Evolutionary conservation across 2,797 vertebrate species (phyloP), one percentile per base, ranked within the genome.

Genomic region (Parotocinclus haroldoi): DNA sequence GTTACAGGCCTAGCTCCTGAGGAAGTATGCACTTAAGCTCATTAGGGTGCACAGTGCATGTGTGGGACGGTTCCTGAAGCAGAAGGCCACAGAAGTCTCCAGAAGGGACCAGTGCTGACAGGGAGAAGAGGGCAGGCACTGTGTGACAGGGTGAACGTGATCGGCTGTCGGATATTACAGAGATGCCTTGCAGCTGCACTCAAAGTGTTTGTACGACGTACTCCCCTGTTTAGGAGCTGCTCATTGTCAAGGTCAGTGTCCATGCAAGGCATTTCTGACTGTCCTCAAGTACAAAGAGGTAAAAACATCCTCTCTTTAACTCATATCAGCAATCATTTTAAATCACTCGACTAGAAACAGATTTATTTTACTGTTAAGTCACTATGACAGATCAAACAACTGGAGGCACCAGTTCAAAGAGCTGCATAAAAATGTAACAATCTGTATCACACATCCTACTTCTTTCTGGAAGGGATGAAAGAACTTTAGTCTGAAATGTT

Each of bases 161-260:
- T 78, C 75, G 80, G 80, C 77, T 89, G 86, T 90, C 86, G 85
- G 83, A 87, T 89, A 85, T 88, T 89, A 88, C 82, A 78, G 78
- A 85, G 88, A 92, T 78, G 87, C 65, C 59, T 80, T 86, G 71
- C 88, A 92, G 91, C 90, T 93, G 90, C 74, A 55, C 58, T n/a
- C 62, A 37, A 54, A 18, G 66, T 69, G 66, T 62, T 36, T 46
- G 37, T 64, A 42, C 36, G 9, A 39, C 55, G 59, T 61, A 63
- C 70, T 72, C 66, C 72, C 42, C 58, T 72, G 71, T 61, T 55
- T 56, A 54, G 27, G 16, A 75, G 38, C 61, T 66, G 66, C 58
- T 72, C 63, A 75, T 52, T 60, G 72, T 64, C 69, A 78, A 78
- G 76, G 72, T 75, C 66, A 75, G 62, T 72, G 69, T 77, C 69